Evolutionary conservation across 2,113 vertebrate genomes (phyloP), one percentile per base, ranked within the genome.

Genomic region (Pavo muticus): DNA sequence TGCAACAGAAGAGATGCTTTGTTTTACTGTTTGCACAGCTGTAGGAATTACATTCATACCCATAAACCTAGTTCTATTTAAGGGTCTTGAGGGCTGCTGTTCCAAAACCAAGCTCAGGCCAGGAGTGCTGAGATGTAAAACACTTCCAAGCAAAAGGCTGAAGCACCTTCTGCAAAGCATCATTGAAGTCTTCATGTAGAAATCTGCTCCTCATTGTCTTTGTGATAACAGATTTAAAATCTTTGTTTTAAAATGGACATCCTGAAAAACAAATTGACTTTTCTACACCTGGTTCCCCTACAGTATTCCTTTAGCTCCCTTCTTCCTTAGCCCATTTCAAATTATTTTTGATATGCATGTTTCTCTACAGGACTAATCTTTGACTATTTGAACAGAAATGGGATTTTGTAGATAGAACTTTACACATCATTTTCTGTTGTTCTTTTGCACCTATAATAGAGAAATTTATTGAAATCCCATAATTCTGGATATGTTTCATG

Each of bases 41-140:
- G 90, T 40, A 90, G 86, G 71, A 96, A 79, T 96, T 93, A 88
- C 79, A 39, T 77, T 81, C 45, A 1, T 82, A 94, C 63, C 76
- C 67, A 67, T 75, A 90, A 92, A 88, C 59, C 78, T 56, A 63
- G 72, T 82, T 95, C 86, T 95, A 27, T 84, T 93, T 94, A 91
- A 90, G 84, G 63, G 70, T 90, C 81, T 93, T 96, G 73, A 77
- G 76, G 75, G 74, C 77, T 88, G 63, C 37, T 88, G 59, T 84
- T 93, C 70, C 1, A 13, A 91, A 90, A 72, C 40, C 10, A 5
- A 94, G 73, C 61, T 59, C 32, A 11, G 89, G 44, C 48, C 57
- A 80, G 69, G 70, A 82, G 77, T 19, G 16, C 24, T 2, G 9
- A 71, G 92, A 84, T 42, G 83, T 50, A 90, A 69, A 92, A 48